Conservation (phyloP, 2,797 vertebrate species). For the Odontamblyopus lacepedii region DNA sequence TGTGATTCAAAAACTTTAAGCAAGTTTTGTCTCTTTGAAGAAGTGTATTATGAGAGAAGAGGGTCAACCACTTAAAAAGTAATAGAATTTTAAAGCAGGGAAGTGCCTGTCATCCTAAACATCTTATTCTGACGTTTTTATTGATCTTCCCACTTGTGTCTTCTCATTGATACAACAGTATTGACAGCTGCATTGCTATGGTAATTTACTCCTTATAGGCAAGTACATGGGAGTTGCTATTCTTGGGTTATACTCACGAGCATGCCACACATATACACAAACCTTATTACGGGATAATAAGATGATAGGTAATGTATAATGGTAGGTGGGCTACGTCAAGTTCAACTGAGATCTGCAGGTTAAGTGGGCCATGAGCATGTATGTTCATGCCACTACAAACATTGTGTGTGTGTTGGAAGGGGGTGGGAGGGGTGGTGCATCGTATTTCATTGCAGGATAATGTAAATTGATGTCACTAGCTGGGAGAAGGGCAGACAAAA, state of each 20-base stretch:
- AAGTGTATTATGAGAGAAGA: conserved; percentile 35
- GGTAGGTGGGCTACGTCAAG: conserved; percentile 55
- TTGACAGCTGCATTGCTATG: conserved; percentile 77
- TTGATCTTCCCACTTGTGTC: conserved; percentile 71
- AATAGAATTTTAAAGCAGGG: conserved; percentile 62
- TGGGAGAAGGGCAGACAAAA: conserved; percentile 69
- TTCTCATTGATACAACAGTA: conserved; percentile 64
- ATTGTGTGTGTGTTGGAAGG: too few relatives aligned
- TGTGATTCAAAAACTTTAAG: conserved; percentile 42
- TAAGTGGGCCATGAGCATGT: conserved; percentile 36
- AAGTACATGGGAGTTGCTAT: conserved; percentile 46
- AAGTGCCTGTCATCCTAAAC: conserved; percentile 46
- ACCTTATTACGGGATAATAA: conserved; percentile 65
- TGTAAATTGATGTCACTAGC: conserved; percentile 76
- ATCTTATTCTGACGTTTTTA: conserved; percentile 68
- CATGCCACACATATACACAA: conserved; percentile 16
- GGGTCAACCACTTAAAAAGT: conserved; percentile 59
- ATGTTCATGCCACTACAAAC: conserved; percentile 16
- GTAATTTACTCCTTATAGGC: conserved; percentile 68
- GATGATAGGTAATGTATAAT: conserved; percentile 66
- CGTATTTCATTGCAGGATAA: conserved; percentile 65
- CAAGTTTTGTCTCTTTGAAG: conserved; percentile 28
- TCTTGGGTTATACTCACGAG: conserved; percentile 32
- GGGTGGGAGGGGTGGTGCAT: conserved; percentile 45
- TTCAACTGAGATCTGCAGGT: conserved; percentile 53